Percentiles rank a stretch among this genome's conserved stretches.
These are phyloP conservation scores for Aspidapion aeneum DNA, from an alignment of 2,888 invertebrate genomes.

Conservation along the genomic window DNA sequence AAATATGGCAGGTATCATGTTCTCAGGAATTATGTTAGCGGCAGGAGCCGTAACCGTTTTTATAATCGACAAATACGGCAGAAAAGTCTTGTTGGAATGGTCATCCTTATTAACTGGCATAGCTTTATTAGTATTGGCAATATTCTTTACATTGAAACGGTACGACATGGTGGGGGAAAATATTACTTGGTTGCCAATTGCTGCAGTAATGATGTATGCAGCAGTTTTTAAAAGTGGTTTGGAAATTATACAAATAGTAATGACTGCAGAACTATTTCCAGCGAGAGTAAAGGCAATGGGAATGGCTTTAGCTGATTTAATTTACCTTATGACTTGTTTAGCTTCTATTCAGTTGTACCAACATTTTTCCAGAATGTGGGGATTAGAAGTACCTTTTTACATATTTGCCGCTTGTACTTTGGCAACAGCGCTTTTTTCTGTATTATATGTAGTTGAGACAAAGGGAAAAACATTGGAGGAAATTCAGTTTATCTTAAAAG, in stretches of 20 bases:
- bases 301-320: conserved; percentile 43
- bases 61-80: conserved; percentile 41
- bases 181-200: conserved; percentile 34
- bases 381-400: conserved; percentile 42
- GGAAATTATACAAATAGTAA: conserved; percentile 44
- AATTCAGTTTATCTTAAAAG: conserved; percentile 43
- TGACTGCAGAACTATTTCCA: conserved; percentile 45
- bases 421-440: conserved; percentile 39
- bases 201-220: conserved; percentile 20
- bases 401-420: conserved; percentile 40
- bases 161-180: conserved; percentile 31
- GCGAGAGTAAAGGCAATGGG: conserved; percentile 45
- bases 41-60: conserved; percentile 39
- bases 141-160: conserved; percentile 40
- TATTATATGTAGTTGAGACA: conserved; percentile 41
- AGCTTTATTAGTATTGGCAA: conserved; percentile 38
- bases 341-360: conserved; percentile 42
- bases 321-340: conserved; percentile 41
- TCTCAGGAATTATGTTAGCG: conserved; percentile 40
- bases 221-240: conserved; percentile 42
- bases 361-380: conserved; percentile 31
- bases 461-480: conserved; percentile 44
- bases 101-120: conserved; percentile 41
- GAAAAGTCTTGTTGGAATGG: conserved; percentile 38
- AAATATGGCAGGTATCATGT: conserved; percentile 38